Base-by-base conservation (phyloP, 2,888 invertebrate species). In the Acanthosepion pharaonis region DNA sequence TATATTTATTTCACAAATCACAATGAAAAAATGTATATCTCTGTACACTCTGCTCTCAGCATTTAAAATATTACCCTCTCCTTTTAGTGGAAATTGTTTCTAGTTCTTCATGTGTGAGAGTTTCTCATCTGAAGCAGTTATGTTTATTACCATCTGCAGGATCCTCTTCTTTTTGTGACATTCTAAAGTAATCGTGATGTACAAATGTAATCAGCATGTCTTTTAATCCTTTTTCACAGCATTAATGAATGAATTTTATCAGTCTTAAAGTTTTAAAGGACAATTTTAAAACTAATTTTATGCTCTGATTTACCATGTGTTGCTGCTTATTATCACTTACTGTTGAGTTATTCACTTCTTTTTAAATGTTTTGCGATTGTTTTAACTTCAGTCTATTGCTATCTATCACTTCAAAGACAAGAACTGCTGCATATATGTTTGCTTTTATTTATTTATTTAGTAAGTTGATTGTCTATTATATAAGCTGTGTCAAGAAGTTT, bases 171-270 rank as follows among this genome's bases (percentile, higher is more conserved):
- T 55, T 55, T 59, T 59, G 59, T 59, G 59, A 59, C 59, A 23
- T 59, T 78, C n/a, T 78, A 33, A 42, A 78, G 78, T 78, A 78
- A 78, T 78, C 78, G n/a, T 78, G 11, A 78, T 78, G 23, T 55
- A 55, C 55, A 55, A 55, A 64, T 78, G n/a, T 78, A 78, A n/a
- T n/a, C 11, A 78, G 78, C 78, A 78, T 78, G 78, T 78, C 78
- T 78, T 33, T 78, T 78, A 78, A 78, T 78, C n/a, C 20, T 78
- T 78, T n/a, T 78, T n/a, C 33, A 33, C 78, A 15, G n/a, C 78
- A 78, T 78, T 78, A 78, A 78, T 78, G 78, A 78, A 78, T 78
- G 78, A 78, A n/a, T 78, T 78, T 78, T n/a, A 78, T 78, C n/a
- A 78, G n/a, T 78, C 78, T 78, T 78, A n/a, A 9, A 78, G n/a